Evolutionary conservation across 64 coral and sea anemone genomes (phyloP).

Genomic region (Orbicella faveolata): DNA sequence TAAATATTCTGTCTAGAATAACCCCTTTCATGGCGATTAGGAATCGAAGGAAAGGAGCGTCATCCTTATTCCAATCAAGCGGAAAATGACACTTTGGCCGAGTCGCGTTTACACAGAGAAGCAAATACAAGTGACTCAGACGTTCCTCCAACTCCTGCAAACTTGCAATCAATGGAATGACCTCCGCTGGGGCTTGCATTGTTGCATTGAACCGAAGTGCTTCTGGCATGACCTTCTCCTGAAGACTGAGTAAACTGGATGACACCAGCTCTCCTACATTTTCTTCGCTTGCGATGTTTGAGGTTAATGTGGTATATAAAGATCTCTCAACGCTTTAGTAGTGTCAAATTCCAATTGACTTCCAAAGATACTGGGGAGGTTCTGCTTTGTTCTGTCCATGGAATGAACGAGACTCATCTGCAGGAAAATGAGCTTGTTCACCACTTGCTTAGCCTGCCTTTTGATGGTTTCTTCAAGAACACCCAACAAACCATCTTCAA

Average conservation of each 20-base stretch:
- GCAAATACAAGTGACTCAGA: not conserved
- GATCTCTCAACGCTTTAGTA: not conserved
- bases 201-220: not conserved
- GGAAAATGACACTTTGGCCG: not conserved
- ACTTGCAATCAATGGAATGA: no score
- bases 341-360: not conserved
- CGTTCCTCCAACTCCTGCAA: not conserved
- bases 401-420: not conserved
- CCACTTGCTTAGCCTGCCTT: not conserved
- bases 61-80: not conserved
- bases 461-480: not conserved
- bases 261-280: not conserved
- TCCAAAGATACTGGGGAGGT: not conserved
- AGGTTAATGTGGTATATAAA: not conserved
- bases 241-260: not conserved
- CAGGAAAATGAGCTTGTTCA: not conserved
- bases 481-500: not conserved
- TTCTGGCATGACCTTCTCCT: not conserved
- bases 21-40: constrained; percentile 11
- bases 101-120: not conserved
- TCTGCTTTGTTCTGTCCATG: not conserved
- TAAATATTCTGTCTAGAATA: constrained; percentile 41
- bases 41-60: not conserved
- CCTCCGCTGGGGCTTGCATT: no score
- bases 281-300: not conserved